Evolutionary conservation across 2,797 vertebrate species (phyloP).

Genomic region (Coendou prehensilis): DNA sequence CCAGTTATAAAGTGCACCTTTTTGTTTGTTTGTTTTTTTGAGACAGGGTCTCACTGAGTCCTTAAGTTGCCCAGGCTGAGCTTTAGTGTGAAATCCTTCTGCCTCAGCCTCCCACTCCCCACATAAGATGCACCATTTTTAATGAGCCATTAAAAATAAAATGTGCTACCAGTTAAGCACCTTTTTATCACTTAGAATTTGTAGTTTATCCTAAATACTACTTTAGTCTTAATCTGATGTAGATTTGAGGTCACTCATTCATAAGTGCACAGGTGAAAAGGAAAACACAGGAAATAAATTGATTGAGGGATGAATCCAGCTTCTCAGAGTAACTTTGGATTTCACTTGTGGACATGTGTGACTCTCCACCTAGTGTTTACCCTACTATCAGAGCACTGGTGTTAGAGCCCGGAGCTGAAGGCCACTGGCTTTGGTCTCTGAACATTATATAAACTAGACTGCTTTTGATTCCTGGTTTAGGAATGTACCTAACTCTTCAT

Average conservation of each 20-base stretch:
- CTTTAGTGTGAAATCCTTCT: background rate
- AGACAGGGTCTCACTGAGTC: background rate
- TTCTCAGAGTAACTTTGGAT: background rate
- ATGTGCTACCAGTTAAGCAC: background rate
- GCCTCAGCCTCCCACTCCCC: background rate
- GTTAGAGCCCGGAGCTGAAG: background rate
- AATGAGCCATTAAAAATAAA: conserved; percentile 18
- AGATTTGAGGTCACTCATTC: background rate
- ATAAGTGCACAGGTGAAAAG: background rate
- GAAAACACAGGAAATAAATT: background rate
- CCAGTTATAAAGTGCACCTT: background rate
- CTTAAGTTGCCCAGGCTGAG: background rate
- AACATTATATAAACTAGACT: background rate
- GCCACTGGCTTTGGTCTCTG: background rate
- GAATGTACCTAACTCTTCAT: background rate
- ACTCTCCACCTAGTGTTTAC: accelerated
- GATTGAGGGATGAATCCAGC: background rate
- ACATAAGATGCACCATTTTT: background rate
- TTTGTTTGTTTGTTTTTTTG: background rate
- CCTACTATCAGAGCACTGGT: accelerated
- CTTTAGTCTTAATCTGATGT: background rate
- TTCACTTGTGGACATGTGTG: accelerated
- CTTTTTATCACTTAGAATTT: conserved; percentile 29
- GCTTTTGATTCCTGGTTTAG: background rate
- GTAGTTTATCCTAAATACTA: background rate